Conservation (phyloP, 1,140 invertebrate species). For the Drepana arcuata region DNA sequence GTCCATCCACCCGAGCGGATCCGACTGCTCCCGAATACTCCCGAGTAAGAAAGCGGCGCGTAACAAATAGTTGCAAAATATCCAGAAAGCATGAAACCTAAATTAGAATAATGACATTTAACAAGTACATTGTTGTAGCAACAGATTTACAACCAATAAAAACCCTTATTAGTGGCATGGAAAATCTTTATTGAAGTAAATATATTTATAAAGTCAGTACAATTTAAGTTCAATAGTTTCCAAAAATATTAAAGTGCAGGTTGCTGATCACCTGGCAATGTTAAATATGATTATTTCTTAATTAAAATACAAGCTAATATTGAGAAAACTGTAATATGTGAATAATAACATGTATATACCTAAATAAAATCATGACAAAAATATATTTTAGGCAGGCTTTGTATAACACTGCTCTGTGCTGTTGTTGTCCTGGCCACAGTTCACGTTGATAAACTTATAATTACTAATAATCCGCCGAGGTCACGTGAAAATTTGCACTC, state of each 20-base stretch:
- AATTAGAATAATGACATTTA: too few species aligned
- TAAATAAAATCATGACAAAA: conserved; percentile 72
- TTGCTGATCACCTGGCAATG: conserved; percentile 74
- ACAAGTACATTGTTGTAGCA: too few species aligned
- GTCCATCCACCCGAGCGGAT: too few species aligned
- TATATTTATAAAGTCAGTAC: conserved; percentile 75
- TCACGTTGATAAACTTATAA: conserved; percentile 61
- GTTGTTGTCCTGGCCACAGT: conserved; percentile 69
- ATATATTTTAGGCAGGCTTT: conserved; percentile 72
- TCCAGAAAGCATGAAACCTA: too few species aligned
- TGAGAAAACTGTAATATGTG: conserved; percentile 73
- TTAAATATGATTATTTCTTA: conserved; percentile 75
- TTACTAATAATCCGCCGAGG: conserved; percentile 51
- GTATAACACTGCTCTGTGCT: conserved; percentile 66
- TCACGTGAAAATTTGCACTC: conserved; percentile 52
- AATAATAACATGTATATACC: conserved; percentile 72
- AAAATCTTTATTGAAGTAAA: conserved; percentile 75
- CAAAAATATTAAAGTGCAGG: conserved; percentile 75
- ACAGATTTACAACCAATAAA: conserved; percentile 25
- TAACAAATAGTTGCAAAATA: too few species aligned
- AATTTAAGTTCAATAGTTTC: conserved; percentile 75
- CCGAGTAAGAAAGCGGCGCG: too few species aligned
- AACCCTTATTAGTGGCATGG: conserved; percentile 59
- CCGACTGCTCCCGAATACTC: too few species aligned
- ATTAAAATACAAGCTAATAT: conserved; percentile 75